Conservation (phyloP, 2,113 vertebrate genomes). For the Laterallus jamaicensis region DNA sequence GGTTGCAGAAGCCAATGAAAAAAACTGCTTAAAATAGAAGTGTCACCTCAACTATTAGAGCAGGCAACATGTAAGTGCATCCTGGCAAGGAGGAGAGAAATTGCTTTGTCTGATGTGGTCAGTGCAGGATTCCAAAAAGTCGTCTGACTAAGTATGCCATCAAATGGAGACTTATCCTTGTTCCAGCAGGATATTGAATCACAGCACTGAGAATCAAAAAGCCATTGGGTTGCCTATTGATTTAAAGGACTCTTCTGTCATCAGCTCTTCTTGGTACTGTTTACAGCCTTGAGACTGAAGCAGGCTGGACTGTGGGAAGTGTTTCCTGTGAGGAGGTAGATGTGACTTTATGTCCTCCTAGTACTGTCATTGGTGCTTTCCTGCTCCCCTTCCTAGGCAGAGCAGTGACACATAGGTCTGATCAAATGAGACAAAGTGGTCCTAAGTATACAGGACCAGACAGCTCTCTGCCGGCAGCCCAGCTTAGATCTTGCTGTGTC, state of each 20-base stretch:
- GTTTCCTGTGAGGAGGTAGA: neutral
- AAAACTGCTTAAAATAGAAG: constrained; percentile 26
- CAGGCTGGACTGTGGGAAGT: neutral
- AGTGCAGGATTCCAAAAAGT: neutral
- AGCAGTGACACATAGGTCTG: neutral
- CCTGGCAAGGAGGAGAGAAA: neutral
- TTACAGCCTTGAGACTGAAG: neutral
- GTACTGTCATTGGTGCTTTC: neutral
- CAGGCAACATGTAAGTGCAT: neutral
- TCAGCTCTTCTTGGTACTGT: neutral
- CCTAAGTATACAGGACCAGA: neutral
- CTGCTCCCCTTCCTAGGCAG: neutral
- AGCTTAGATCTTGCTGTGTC: neutral
- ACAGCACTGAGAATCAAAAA: neutral
- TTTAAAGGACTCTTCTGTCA: neutral
- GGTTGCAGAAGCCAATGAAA: constrained; percentile 22
- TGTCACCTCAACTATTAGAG: constrained; percentile 8
- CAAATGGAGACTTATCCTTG: neutral
- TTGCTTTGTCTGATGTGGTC: neutral
- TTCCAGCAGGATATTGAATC: neutral
- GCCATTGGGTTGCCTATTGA: neutral
- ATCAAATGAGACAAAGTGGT: neutral
- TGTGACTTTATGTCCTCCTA: neutral
- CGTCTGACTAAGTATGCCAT: neutral
- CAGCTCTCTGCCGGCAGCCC: neutral